Conservation (phyloP, 2,797 vertebrate species). For the Takifugu ocellatus region DNA sequence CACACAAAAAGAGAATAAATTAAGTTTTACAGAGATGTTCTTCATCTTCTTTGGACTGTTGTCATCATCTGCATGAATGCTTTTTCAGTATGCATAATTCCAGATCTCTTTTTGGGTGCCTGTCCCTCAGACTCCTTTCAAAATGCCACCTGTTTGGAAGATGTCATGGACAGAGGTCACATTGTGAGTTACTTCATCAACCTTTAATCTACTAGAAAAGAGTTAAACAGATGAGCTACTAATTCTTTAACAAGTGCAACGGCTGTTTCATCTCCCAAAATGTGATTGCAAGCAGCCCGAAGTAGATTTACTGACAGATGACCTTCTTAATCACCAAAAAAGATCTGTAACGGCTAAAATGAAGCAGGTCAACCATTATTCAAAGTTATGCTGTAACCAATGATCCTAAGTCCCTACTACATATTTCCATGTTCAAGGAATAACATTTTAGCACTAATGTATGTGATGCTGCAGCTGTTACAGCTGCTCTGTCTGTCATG, state of each 20-base stretch:
- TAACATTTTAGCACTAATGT: neutral
- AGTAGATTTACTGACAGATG: neutral
- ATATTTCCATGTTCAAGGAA: no score
- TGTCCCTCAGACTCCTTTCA: constrained; percentile 20
- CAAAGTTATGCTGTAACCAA: neutral
- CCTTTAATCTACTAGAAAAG: no score
- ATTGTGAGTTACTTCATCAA: neutral
- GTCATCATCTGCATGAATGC: constrained; percentile 1
- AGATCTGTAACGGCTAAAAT: no score
- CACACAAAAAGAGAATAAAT: no score
- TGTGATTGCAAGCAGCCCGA: neutral
- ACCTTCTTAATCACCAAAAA: neutral
- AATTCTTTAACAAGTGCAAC: neutral
- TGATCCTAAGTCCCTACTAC: neutral
- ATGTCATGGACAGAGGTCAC: constrained; percentile 8
- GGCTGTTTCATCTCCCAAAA: neutral
- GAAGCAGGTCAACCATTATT: no score
- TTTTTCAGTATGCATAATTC: constrained; percentile 11
- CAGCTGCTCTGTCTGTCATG: neutral
- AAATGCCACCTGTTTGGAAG: constrained; percentile 26
- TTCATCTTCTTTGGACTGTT: neutral
- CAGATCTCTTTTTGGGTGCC: constrained; percentile 9
- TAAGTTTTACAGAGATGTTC: constrained; percentile 1
- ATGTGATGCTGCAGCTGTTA: neutral
- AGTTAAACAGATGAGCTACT: no score